phyloP scores from a whole-genome alignment of 2,797 vertebrate genomes.

The Labroides dimidiatus region DNA sequence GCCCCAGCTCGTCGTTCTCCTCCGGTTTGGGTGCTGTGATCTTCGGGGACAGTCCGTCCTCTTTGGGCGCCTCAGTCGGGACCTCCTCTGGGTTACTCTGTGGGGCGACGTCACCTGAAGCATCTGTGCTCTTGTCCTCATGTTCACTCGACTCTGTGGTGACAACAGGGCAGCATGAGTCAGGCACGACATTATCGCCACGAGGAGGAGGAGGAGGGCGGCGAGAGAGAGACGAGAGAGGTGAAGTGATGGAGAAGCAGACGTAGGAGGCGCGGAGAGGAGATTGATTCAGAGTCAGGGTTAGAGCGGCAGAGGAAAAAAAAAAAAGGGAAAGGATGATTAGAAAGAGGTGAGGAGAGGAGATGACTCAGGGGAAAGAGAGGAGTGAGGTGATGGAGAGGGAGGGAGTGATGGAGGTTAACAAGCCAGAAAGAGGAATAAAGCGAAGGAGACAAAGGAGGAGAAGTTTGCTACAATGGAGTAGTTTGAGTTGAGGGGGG shows the following conservation, averaged over 20 bases:
- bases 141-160: constrained; percentile 94
- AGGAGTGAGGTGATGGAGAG: constrained; percentile 21
- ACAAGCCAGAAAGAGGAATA: constrained; percentile 44
- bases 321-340: constrained; percentile 25
- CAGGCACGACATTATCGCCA: constrained; percentile 44
- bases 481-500: constrained; percentile 68
- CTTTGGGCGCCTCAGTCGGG: constrained; percentile 85
- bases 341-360: constrained; percentile 52
- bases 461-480: constrained; percentile 54
- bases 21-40: constrained; percentile 84
- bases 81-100: constrained; percentile 81
- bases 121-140: constrained; percentile 93
- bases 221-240: constrained; percentile 39
- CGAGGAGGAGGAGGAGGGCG: constrained; percentile 1
- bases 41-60: constrained; percentile 83
- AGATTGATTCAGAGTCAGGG: constrained; percentile 41
- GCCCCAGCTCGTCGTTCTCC: constrained; percentile 91
- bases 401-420: constrained; percentile 51
- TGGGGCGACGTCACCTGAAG: constrained; percentile 86
- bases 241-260: constrained; percentile 24
- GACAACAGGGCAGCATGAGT: constrained; percentile 51
- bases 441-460: constrained; percentile 50
- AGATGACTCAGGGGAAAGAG: constrained; percentile 44
- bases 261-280: constrained; percentile 19
- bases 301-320: constrained; percentile 2